Evolutionary conservation across 2,797 vertebrate genomes (phyloP).

Genomic region (Oreonectes daqikongensis): DNA sequence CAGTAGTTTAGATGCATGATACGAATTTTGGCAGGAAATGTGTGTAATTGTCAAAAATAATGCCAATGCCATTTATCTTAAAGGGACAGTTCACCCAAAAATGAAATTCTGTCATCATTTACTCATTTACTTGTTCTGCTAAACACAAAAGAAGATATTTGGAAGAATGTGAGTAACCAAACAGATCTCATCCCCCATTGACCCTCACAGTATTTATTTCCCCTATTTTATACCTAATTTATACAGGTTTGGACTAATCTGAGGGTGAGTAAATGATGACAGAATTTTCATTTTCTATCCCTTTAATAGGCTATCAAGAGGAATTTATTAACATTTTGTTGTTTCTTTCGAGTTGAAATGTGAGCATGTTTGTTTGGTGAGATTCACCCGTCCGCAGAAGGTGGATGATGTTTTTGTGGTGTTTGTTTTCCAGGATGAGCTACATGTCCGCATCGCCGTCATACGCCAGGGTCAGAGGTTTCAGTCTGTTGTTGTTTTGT

Average conservation of each 20-base stretch:
- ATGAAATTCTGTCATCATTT: too few relatives aligned
- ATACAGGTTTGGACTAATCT: too few relatives aligned
- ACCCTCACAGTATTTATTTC: too few relatives aligned
- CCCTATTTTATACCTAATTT: too few relatives aligned
- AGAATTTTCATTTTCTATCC: too few relatives aligned
- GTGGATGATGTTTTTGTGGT: conserved; percentile 44
- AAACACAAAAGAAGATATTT: too few relatives aligned
- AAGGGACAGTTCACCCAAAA: too few relatives aligned
- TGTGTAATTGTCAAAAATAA: not conserved
- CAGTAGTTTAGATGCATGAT: not conserved
- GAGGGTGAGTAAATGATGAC: too few relatives aligned
- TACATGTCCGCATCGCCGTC: conserved; percentile 98
- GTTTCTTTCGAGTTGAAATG: not conserved
- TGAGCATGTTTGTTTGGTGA: not conserved
- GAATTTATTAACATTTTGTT: not conserved
- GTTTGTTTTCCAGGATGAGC: conserved; percentile 46
- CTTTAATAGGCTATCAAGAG: not conserved
- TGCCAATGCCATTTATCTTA: not conserved
- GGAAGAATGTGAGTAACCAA: too few relatives aligned
- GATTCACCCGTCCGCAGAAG: not conserved
- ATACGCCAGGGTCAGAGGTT: conserved; percentile 97
- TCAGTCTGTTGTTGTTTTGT: conserved; percentile 96
- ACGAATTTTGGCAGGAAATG: not conserved
- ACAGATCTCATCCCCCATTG: too few relatives aligned
- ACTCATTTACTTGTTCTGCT: too few relatives aligned